A percentile compares a stretch with the other conserved stretches of the same genome.
These are phyloP conservation scores for Cyphomyrus plagiostoma DNA, from an alignment of 2,113 vertebrate genomes.

Conservation along the genomic window DNA sequence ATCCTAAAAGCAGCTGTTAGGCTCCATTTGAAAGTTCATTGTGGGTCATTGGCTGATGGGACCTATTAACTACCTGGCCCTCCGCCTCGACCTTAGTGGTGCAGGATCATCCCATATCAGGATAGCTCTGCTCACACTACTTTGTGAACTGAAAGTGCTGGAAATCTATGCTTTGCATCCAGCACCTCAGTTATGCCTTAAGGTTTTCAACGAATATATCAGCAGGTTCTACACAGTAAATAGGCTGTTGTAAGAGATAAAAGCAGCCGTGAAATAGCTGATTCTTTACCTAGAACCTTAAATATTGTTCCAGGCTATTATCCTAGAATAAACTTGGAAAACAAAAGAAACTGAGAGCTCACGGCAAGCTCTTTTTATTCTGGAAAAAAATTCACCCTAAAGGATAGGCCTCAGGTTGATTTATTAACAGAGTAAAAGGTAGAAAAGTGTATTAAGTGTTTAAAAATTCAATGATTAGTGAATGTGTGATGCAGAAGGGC, in stretches of 20 bases:
- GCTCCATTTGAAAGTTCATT: constrained; percentile 51
- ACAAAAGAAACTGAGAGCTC: constrained; percentile 45
- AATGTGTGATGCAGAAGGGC: not conserved
- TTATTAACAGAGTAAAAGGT: constrained; percentile 37
- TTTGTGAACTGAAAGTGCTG: not conserved
- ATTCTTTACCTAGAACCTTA: constrained; percentile 24
- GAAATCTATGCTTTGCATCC: constrained; percentile 41
- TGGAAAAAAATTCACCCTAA: constrained; percentile 32
- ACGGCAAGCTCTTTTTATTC: constrained; percentile 43
- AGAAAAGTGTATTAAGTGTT: constrained; percentile 9
- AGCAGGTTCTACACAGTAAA: not conserved
- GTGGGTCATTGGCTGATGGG: constrained; percentile 42
- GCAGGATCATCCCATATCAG: not conserved
- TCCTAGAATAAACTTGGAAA: constrained; percentile 42
- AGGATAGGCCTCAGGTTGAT: constrained; percentile 39
- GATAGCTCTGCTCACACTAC: not conserved
- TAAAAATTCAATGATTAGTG: not conserved
- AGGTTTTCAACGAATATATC: not conserved
- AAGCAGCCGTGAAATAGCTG: constrained; percentile 28
- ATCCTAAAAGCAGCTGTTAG: constrained; percentile 54
- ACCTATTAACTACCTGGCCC: constrained; percentile 38
- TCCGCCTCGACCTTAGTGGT: not conserved
- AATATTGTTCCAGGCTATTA: constrained; percentile 41
- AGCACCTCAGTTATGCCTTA: not conserved
- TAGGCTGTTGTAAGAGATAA: constrained; percentile 16